A percentile compares a stretch with the other conserved stretches of the same genome.
phyloP scores from a whole-genome alignment of 2,113 vertebrate genomes.

The Mus spicilegus region DNA sequence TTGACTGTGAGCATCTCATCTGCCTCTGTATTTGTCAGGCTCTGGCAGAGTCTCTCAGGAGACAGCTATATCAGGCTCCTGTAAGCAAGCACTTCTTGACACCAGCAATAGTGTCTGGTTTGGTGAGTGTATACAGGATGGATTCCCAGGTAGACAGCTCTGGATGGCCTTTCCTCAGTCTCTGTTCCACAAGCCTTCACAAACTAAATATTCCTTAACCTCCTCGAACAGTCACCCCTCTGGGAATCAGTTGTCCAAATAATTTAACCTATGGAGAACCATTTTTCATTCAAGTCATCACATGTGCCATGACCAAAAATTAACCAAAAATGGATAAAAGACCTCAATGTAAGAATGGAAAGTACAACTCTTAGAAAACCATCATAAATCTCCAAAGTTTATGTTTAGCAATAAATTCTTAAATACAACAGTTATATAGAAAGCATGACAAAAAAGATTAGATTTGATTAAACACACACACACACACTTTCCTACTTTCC shows the following conservation, averaged over 20 bases:
- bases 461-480: background rate
- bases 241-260: background rate
- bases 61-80: no score
- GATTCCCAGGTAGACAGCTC: no score
- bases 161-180: no score
- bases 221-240: background rate
- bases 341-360: background rate
- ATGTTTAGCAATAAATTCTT: background rate
- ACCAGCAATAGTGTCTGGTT: no score
- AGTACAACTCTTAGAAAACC: background rate
- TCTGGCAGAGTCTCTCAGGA: no score
- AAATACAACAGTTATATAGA: background rate
- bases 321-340: background rate
- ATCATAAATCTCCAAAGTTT: background rate
- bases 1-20: no score
- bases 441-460: background rate
- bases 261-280: background rate
- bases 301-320: background rate
- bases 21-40: no score
- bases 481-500: background rate
- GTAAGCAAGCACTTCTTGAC: no score
- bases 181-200: background rate
- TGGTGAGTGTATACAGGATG: no score
- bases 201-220: background rate
- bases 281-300: background rate